Conservation (phyloP, 1,140 invertebrate species). For the Drosophila malerkotliana region DNA sequence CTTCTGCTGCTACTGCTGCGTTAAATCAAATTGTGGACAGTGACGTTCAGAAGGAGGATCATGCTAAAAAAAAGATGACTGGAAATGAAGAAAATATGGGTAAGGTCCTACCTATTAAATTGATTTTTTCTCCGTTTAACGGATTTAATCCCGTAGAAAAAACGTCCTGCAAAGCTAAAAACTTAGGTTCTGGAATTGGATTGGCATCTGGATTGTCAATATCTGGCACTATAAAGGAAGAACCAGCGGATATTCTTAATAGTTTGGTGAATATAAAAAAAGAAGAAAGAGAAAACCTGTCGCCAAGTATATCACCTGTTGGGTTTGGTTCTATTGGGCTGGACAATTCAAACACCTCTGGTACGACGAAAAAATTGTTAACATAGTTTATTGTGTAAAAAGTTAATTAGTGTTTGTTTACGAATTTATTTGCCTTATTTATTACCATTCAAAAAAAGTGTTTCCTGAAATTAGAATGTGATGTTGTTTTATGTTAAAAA, state of each 20-base stretch:
- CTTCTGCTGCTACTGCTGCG: slow-evolving; percentile 14
- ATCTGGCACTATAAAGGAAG: slow-evolving; percentile 55
- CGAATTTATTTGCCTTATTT: no score
- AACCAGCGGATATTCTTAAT: slow-evolving; percentile 48
- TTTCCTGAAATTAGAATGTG: no score
- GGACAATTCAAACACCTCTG: slow-evolving; percentile 41
- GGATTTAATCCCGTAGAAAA: slow-evolving; percentile 15
- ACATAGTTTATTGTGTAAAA: no score
- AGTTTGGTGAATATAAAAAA: slow-evolving; percentile 75
- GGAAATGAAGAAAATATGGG: slow-evolving; percentile 65
- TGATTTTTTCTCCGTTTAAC: neutral
- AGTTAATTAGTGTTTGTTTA: no score
- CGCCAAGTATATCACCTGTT: slow-evolving; percentile 71
- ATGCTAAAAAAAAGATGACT: slow-evolving; percentile 47
- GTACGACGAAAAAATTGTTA: slow-evolving; percentile 22
- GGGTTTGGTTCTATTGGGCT: slow-evolving; percentile 67
- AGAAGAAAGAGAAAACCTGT: slow-evolving; percentile 66
- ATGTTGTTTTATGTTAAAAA: no score
- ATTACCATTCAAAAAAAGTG: no score
- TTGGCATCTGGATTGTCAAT: neutral
- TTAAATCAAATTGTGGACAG: slow-evolving; percentile 27
- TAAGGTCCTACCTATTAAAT: slow-evolving; percentile 11
- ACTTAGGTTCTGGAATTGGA: slow-evolving; percentile 3
- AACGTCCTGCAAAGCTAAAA: slow-evolving; percentile 25
- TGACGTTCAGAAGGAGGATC: slow-evolving; percentile 49